Base-by-base conservation (phyloP, 2,888 invertebrate genomes). In the Elmis aenea region DNA sequence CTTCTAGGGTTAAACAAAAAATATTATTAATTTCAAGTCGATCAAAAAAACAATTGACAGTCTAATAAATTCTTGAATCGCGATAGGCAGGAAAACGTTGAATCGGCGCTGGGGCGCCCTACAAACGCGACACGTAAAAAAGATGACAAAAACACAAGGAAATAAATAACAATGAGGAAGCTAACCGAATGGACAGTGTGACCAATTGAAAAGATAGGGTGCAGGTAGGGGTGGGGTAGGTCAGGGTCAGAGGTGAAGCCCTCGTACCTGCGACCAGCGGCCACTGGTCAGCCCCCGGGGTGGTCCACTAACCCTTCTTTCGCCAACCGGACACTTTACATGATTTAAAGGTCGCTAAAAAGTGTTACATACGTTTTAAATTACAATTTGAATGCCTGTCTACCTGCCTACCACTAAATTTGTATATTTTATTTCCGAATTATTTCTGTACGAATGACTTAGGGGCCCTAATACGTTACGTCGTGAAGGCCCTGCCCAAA, bases 301-400 rank as follows among this genome's bases (percentile, higher is more conserved):
- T 57, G 57, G 57, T 57, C 56, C 41, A 20, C 16, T 34, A 37
- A 38, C 32, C 40, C 46, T 42, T 46, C 42, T 46, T 50, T 38
- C 40, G 42, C 46, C 35, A 46, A 47, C 46, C 46, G 49, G 58
- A 54, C 58, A 51, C 54, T 51, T 48, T 57, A 57, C 57, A 57
- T 57, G 57, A 57, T 57, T 57, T 57, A 55, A 51, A 58, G 54
- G 48, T 52, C 55, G 58, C 58, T 59, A 58, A 59, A 58, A 58
- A 57, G 57, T 58, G 61, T 60, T 60, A 60, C 59, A 59, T 60
- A 48, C 55, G 49, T 51, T 56, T 58, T 57, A 57, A 59, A 58
- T 57, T 55, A 52, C 45, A 49, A 51, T 55, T 55, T 54, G 53
- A 56, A 56, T 52, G 58, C 48, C 45, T 46, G 50, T 52, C 50